A percentile compares a stretch with the other conserved stretches of the same genome.
Evolutionary conservation across 2,797 vertebrate genomes (phyloP).

Genomic region (Macropus fuliginosus): DNA sequence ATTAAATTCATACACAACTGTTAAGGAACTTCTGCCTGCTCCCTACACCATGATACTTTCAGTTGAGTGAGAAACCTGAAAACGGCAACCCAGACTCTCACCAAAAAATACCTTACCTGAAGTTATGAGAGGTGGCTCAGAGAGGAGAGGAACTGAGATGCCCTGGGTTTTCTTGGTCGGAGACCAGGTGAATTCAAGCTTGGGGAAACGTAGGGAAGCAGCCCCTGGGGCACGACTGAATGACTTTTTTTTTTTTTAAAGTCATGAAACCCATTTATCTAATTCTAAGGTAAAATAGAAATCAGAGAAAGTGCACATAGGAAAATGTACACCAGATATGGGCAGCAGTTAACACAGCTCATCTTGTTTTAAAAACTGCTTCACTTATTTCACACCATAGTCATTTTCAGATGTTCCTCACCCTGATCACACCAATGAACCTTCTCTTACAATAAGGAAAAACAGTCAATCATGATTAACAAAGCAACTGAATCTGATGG

Average conservation of each 20-base stretch:
- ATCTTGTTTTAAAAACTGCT: background rate
- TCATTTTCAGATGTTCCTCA: background rate
- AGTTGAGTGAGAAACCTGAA: too few species aligned
- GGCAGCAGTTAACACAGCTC: background rate
- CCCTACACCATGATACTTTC: background rate
- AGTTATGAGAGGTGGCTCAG: background rate
- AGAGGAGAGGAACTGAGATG: background rate
- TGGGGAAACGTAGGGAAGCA: background rate
- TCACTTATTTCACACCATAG: background rate
- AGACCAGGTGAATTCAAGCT: background rate
- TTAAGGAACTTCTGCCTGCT: background rate
- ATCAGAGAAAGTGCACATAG: background rate
- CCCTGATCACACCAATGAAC: background rate
- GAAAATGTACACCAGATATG: background rate
- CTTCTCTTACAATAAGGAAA: background rate
- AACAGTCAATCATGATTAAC: background rate
- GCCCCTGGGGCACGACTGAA: background rate
- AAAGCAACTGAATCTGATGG: background rate
- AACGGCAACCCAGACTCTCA: background rate
- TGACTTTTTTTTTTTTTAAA: background rate
- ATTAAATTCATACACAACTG: background rate
- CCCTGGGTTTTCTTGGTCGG: background rate
- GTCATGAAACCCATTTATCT: background rate
- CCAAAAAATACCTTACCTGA: background rate
- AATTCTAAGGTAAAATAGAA: background rate